phyloP scores from a whole-genome alignment of 2,888 invertebrate species.

The Petrophora chlorosata region DNA sequence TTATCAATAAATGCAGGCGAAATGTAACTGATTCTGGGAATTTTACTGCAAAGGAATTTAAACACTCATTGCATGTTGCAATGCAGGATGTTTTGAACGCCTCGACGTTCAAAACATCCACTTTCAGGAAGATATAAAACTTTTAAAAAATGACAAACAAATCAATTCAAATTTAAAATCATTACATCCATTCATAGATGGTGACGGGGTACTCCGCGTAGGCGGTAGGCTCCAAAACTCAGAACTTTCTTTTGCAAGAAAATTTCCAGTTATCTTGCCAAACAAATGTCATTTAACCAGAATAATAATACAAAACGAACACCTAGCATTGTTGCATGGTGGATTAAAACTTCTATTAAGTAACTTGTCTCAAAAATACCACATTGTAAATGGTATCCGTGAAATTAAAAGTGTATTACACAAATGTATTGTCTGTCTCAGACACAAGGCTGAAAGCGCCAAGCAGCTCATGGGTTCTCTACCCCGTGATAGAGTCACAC shows the following conservation, averaged over 20 bases:
- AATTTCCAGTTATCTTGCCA: neutral
- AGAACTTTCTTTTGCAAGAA: neutral
- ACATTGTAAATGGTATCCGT: constrained; percentile 10
- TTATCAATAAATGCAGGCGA: too few species aligned
- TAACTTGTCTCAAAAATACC: neutral
- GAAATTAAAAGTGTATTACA: constrained; percentile 19
- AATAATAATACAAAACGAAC: neutral
- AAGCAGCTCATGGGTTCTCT: constrained; percentile 25
- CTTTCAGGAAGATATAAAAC: too few species aligned
- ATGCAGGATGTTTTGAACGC: too few species aligned
- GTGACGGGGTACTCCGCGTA: neutral
- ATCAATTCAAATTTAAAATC: too few species aligned
- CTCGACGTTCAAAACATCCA: too few species aligned
- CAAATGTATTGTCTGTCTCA: neutral
- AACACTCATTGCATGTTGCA: too few species aligned
- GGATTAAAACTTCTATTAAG: neutral
- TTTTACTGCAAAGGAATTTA: too few species aligned
- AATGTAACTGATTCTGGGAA: too few species aligned
- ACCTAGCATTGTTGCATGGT: neutral
- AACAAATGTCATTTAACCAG: neutral
- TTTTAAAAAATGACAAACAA: too few species aligned
- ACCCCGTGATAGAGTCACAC: constrained; percentile 1
- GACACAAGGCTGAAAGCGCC: neutral
- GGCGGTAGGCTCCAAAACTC: neutral
- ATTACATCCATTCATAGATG: neutral